Evolutionary conservation across 2,888 invertebrate species (phyloP), one percentile per base, ranked within the genome.

Genomic region (Ashinkailepas kermadecensis): DNA sequence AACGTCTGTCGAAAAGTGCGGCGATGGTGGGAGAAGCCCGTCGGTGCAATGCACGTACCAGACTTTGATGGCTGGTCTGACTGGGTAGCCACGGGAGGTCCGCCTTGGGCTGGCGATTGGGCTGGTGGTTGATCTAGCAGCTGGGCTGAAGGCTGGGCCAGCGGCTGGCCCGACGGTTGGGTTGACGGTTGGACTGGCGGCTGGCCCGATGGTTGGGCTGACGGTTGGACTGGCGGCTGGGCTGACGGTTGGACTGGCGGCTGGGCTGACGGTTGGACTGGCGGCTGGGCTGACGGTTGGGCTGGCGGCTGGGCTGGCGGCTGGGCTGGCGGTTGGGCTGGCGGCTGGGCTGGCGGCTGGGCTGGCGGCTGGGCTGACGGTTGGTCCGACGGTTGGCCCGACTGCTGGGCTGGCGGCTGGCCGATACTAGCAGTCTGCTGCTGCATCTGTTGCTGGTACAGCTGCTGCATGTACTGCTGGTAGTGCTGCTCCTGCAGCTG

Each of bases 401-500:
- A 83, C 80, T 83, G 84, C 15, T 82, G 80, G 54, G 82, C 12
- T 11, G 21, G n/a, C 65, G 23, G 13, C 70, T 70, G 74, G 18
- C 18, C 80, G 21, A 58, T 15, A 80, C 85, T 64, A 84, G 85
- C 54, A 84, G 84, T 82, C 80, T 84, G 83, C 64, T 84, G 85
- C 81, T 84, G 85, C 81, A 86, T 85, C 86, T 87, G 90, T 87
- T 88, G 91, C 86, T 89, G 91, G 87, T 90, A 93, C 67, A 98
- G 89, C 87, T 99, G 99, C 86, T 97, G 95, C 92, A 99, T 97
- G 88, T 99, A 99, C 87, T 99, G 98, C 87, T 97, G 96, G 87
- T 97, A 99, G 88, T 99, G 99, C 86, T 99, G 97, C 85, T 98
- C 98, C 88, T 99, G 99, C 79, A 99, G 89, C 87, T 99, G 98